These are phyloP conservation scores for Coturnix japonica DNA, from an alignment of 2,113 vertebrate genomes.

Conservation along the genomic window DNA sequence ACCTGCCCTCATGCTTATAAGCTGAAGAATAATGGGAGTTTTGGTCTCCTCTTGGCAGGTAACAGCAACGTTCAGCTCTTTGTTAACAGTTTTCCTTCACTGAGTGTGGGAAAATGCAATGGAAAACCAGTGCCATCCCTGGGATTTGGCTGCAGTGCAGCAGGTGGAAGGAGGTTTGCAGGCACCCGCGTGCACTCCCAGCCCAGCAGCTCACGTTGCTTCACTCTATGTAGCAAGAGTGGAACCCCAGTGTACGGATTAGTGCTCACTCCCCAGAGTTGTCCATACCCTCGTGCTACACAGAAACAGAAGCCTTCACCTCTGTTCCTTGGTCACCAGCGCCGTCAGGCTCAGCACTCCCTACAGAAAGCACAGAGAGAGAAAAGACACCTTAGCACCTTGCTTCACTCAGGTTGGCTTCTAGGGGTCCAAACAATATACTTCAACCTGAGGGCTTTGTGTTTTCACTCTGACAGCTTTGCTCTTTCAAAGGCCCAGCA, in stretches of 20 bases:
- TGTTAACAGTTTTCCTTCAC: background rate
- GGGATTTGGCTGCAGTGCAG: background rate
- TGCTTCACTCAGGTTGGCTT: background rate
- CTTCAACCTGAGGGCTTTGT: background rate
- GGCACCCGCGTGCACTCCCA: background rate
- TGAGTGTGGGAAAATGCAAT: background rate
- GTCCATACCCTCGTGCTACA: background rate
- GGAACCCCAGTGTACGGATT: background rate
- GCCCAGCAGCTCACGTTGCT: background rate
- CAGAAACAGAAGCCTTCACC: background rate
- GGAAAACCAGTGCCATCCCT: background rate
- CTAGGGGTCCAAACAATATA: background rate
- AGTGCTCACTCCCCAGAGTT: background rate
- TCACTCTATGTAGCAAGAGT: background rate
- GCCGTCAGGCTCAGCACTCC: background rate
- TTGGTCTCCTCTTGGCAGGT: background rate
- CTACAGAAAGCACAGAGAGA: constrained; percentile 1
- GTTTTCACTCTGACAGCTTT: background rate
- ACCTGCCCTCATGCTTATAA: background rate
- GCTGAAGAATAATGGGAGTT: background rate
- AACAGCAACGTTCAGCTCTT: background rate
- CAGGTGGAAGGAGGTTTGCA: background rate
- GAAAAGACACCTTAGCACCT: background rate
- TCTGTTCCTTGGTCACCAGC: background rate
- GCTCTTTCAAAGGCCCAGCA: background rate